phyloP scores from a whole-genome alignment of 2,888 invertebrate genomes.

The Philopedon plagiatum region DNA sequence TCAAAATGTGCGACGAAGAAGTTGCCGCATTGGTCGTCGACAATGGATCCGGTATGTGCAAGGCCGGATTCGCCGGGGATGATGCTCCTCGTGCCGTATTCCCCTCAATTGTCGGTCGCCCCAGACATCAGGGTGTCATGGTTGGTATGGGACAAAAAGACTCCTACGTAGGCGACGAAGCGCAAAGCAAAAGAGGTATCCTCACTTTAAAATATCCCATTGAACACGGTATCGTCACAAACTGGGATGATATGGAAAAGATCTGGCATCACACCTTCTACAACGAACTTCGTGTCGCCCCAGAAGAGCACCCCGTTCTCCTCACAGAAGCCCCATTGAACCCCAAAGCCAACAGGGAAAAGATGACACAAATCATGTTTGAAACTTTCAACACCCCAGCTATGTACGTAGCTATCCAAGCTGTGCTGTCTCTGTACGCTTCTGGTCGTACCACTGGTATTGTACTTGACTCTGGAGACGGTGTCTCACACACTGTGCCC shows the following conservation, averaged over 20 bases:
- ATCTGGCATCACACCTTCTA: conserved; percentile 99
- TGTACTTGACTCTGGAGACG: conserved; percentile 70
- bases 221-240: conserved; percentile 97
- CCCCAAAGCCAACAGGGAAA: conserved; percentile 91
- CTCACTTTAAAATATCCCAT: conserved; percentile 96
- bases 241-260: conserved; percentile 99
- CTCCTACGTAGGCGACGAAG: conserved; percentile 96
- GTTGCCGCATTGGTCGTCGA: conserved; percentile 94
- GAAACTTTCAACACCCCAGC: conserved; percentile 95
- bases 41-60: conserved; percentile 99
- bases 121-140: conserved; percentile 95
- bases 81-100: conserved; percentile 96
- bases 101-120: conserved; percentile 95
- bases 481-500: conserved; percentile 8
- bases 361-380: conserved; percentile 95
- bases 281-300: conserved; percentile 96
- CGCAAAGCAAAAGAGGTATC: conserved; percentile 96
- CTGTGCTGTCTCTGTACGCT: conserved; percentile 92
- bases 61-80: conserved; percentile 96
- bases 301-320: conserved; percentile 91
- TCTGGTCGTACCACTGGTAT: conserved; percentile 98
- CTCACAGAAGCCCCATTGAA: conserved; percentile 91
- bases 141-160: conserved; percentile 99
- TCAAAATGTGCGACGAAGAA: conserved; percentile 91
- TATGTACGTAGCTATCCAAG: conserved; percentile 96